Percentiles rank a stretch among this genome's conserved stretches.
These are phyloP conservation scores for Dendrolimus punctatus DNA, from an alignment of 1,140 invertebrate genomes.

Conservation along the genomic window DNA sequence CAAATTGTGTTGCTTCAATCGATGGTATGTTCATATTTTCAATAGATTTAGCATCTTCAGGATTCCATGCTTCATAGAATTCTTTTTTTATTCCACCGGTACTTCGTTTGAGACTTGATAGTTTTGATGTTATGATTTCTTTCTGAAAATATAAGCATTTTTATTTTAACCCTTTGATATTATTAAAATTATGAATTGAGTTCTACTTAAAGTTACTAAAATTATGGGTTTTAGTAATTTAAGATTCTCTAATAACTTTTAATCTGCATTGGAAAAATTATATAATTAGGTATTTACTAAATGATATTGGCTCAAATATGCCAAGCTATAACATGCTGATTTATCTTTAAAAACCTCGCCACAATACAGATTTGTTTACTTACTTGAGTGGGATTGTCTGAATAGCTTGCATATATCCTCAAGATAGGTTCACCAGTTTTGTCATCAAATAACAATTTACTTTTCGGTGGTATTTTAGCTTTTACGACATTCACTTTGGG, in stretches of 20 bases:
- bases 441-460: conserved; percentile 54
- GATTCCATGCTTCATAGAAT: conserved; percentile 26
- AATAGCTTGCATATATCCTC: conserved; percentile 59
- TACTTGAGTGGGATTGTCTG: conserved; percentile 49
- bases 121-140: conserved; percentile 41
- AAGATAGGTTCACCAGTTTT: conserved; percentile 58
- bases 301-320: no score
- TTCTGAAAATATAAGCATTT: conserved; percentile 33
- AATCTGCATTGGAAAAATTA: no score
- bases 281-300: no score
- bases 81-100: conserved; percentile 32
- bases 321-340: no score
- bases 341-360: no score
- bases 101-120: conserved; percentile 34
- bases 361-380: conserved; percentile 5
- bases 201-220: neutral
- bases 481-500: conserved; percentile 39
- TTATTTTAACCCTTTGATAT: neutral
- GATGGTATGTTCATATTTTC: conserved; percentile 29
- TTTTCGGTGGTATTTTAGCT: conserved; percentile 57
- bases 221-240: no score
- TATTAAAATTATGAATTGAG: neutral
- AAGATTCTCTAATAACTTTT: no score
- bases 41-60: conserved; percentile 22
- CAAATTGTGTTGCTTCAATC: conserved; percentile 43